Percentiles rank a stretch among this genome's conserved stretches.
These are phyloP conservation scores for Rhagonycha fulva DNA, from an alignment of 2,888 invertebrate species.

Conservation along the genomic window DNA sequence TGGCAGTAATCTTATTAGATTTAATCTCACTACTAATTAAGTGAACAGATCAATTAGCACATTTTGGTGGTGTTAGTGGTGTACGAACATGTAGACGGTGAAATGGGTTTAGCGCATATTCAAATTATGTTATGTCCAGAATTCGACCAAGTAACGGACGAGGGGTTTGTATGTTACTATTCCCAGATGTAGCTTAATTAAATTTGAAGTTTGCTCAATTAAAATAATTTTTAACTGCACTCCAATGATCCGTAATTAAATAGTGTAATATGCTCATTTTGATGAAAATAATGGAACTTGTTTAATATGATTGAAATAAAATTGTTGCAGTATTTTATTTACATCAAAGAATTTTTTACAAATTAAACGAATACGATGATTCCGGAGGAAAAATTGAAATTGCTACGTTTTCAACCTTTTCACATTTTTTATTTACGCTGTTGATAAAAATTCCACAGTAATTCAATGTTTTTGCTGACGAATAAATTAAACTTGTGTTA, in stretches of 20 bases:
- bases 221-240: neutral
- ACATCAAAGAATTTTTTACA: neutral
- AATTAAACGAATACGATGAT: neutral
- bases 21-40: constrained; percentile 25
- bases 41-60: constrained; percentile 31
- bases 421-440: neutral
- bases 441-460: neutral
- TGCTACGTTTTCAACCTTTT: neutral
- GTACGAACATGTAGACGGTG: constrained; percentile 19
- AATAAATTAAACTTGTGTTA: neutral
- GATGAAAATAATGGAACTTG: neutral
- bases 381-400: neutral
- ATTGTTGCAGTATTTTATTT: neutral
- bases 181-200: constrained; percentile 13
- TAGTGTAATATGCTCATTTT: neutral
- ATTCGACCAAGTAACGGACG: constrained; percentile 22
- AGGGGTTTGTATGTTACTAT: constrained; percentile 18
- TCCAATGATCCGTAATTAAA: neutral
- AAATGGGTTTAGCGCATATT: constrained; percentile 27
- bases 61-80: constrained; percentile 26
- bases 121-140: constrained; percentile 34
- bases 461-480: neutral
- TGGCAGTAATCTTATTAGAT: constrained; percentile 27
- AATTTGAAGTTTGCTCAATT: constrained; percentile 1
- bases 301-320: neutral